Conservation (phyloP, 2,113 vertebrate species). For the Psittacula cyanocephala region DNA sequence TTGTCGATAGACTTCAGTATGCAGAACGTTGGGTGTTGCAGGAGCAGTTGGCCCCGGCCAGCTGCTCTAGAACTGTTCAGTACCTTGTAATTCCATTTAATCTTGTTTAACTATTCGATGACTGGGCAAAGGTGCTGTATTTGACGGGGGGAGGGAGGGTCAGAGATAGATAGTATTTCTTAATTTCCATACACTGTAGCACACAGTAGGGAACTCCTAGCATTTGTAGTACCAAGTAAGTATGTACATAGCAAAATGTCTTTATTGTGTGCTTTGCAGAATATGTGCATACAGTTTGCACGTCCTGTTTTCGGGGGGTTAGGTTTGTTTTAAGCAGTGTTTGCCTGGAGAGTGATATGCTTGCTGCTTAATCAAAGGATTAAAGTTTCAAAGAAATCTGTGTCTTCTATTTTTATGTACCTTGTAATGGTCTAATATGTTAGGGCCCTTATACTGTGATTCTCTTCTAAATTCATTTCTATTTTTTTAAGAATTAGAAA, state of each 20-base stretch:
- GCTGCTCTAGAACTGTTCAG: constrained; percentile 65
- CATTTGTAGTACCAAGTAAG: constrained; percentile 70
- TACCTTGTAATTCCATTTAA: constrained; percentile 70
- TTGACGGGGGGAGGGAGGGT: constrained; percentile 65
- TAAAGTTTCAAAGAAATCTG: constrained; percentile 83
- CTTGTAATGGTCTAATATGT: constrained; percentile 75
- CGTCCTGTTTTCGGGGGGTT: constrained; percentile 70
- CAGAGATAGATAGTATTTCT: constrained; percentile 68
- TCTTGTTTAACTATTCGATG: constrained; percentile 64
- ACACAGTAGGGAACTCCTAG: constrained; percentile 74
- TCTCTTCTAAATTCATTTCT: constrained; percentile 75
- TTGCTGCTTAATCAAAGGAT: constrained; percentile 86
- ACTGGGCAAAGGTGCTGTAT: constrained; percentile 72
- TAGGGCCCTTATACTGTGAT: constrained; percentile 82
- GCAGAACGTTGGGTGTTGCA: constrained; percentile 64
- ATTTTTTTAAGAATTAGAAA: constrained; percentile 77
- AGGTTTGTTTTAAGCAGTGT: constrained; percentile 79
- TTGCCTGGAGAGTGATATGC: constrained; percentile 83
- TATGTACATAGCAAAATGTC: constrained; percentile 80
- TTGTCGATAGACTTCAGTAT: constrained; percentile 73
- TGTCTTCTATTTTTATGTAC: constrained; percentile 84
- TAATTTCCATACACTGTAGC: constrained; percentile 74
- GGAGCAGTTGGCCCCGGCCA: constrained; percentile 53
- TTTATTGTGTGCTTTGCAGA: constrained; percentile 81
- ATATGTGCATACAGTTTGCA: constrained; percentile 83